A percentile compares a stretch with the other conserved stretches of the same genome.
phyloP scores from a whole-genome alignment of 2,113 vertebrate genomes.

The Suncus etruscus region DNA sequence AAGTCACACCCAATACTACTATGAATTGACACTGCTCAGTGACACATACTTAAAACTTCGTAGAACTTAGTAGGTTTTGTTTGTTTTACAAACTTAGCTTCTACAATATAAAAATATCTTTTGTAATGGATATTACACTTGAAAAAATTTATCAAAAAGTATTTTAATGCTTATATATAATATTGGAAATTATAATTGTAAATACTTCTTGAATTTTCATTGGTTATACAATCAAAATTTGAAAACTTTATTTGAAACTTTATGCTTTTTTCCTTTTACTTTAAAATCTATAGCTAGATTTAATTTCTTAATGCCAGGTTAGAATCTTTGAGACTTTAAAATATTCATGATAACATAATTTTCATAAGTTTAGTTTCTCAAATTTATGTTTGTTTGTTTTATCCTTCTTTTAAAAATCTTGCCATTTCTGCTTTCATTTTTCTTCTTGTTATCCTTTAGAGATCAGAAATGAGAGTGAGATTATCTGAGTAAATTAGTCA shows the following conservation, averaged over 20 bases:
- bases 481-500: not conserved
- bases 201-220: not conserved
- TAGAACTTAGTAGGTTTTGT: no score
- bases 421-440: not conserved
- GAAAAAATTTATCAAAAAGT: slow-evolving; percentile 16
- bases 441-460: not conserved
- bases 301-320: not conserved
- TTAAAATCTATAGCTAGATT: not conserved
- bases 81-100: not conserved
- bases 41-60: not conserved
- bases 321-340: not conserved
- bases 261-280: not conserved
- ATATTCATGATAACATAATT: not conserved
- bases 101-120: not conserved
- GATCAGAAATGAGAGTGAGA: not conserved
- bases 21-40: not conserved
- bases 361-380: not conserved
- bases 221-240: not conserved
- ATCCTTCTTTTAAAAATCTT: not conserved
- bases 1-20: not conserved
- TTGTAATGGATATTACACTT: not conserved
- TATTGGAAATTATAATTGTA: not conserved
- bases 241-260: not conserved
- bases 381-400: not conserved
- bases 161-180: slow-evolving; percentile 19